Percentiles rank a stretch among this genome's conserved stretches.
phyloP scores from a whole-genome alignment of 2,113 vertebrate species.

The Halcyon malimbica region DNA sequence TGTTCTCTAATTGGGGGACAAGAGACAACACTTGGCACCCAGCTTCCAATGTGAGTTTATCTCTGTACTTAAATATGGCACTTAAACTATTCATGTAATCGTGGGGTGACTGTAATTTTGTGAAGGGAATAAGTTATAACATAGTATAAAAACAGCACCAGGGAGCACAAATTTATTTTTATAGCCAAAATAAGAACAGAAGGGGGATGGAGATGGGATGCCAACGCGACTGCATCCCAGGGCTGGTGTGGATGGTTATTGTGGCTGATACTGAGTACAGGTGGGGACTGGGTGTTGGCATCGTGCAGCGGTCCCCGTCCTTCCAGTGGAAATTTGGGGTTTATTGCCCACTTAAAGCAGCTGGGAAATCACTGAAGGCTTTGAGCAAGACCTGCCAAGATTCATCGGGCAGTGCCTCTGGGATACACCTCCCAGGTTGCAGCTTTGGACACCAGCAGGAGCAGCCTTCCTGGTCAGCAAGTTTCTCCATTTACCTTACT shows the following conservation, averaged over 20 bases:
- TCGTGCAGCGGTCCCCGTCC: accelerated
- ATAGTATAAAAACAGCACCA: background rate
- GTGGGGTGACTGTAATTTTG: background rate
- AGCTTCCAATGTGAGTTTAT: background rate
- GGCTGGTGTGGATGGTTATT: accelerated
- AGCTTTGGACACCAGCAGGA: background rate
- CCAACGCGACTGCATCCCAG: accelerated
- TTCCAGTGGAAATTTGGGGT: background rate
- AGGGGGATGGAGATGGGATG: background rate
- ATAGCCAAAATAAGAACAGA: background rate
- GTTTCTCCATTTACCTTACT: background rate
- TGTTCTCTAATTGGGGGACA: constrained; percentile 5
- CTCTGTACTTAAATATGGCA: background rate
- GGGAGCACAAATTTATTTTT: background rate
- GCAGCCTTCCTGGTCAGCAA: background rate
- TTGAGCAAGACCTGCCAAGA: background rate
- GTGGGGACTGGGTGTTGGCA: background rate
- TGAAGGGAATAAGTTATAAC: background rate
- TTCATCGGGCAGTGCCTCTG: background rate
- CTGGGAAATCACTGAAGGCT: background rate
- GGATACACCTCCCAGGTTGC: accelerated
- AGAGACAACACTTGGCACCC: background rate
- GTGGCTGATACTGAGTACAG: background rate
- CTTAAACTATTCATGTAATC: background rate
- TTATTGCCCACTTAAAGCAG: background rate